Conservation (phyloP, 2,113 vertebrate genomes). For the Campylomormyrus numenius region DNA sequence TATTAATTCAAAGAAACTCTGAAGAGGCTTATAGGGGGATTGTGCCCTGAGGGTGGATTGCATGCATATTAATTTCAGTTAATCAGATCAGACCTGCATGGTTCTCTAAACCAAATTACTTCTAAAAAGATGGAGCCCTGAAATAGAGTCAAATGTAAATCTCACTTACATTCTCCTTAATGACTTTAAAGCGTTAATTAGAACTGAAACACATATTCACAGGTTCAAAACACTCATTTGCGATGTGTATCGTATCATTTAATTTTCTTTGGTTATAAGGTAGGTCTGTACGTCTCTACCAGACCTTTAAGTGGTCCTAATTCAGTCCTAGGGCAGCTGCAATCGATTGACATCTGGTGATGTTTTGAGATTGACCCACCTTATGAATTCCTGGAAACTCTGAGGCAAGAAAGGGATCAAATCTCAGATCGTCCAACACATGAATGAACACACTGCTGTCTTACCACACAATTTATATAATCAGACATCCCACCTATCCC, state of each 20-base stretch:
- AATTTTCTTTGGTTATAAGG: background rate
- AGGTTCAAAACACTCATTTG: conserved; percentile 2
- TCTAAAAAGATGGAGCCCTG: conserved; percentile 18
- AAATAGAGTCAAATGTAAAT: conserved; percentile 25
- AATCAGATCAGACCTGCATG: conserved; percentile 54
- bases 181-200: background rate
- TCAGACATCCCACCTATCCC: background rate
- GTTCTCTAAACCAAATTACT: conserved; percentile 43
- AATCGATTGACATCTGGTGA: conserved; percentile 40
- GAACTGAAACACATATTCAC: background rate
- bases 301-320: conserved; percentile 40
- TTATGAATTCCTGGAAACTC: conserved; percentile 16
- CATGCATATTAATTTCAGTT: conserved; percentile 48
- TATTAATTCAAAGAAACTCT: conserved; percentile 31
- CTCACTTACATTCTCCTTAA: background rate
- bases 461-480: background rate
- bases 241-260: conserved; percentile 22
- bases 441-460: background rate
- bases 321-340: conserved; percentile 44
- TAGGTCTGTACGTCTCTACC: conserved; percentile 18
- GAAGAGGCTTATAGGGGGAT: background rate
- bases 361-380: background rate
- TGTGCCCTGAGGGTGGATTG: conserved; percentile 25
- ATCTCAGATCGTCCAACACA: background rate
- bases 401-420: conserved; percentile 47